Evolutionary conservation across 35 echinoderm and acorn worm genomes (phyloP), one percentile per base, ranked within the genome.

Genomic region (Eucidaris tribuloides): DNA sequence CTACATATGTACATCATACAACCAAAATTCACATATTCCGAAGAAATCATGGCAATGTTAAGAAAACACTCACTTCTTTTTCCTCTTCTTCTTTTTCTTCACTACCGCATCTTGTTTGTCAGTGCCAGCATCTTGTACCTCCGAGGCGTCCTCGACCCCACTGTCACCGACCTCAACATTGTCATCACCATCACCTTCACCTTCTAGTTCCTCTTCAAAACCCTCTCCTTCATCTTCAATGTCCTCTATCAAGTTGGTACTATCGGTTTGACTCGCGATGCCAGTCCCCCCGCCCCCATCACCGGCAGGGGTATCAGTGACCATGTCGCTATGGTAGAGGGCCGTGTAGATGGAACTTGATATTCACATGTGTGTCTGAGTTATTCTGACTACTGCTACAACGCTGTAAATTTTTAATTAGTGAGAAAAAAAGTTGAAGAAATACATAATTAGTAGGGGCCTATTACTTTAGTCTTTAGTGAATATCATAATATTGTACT

Each of bases 161-260:
- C 90, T 92, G 7, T 92, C 89, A 29, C 84, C 93, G 15, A 72
- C 89, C n/a, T n/a, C n/a, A n/a, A n/a, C n/a, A n/a, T n/a, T n/a
- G 3, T 65, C 79, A 40, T 90, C 89, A n/a, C 79, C 78, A 14
- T 89, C 85, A 57, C 80, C 36, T 14, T 89, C 81, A 5, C 76
- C 94, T 65, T 89, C 93, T 2, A 71, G 85, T 24, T 88, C 89
- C 34, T 92, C 92, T 30, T 79, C 87, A 28, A 89, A 86, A 63
- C 58, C 60, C 41, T 97, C 76, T 31, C 74, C 82, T 38, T 97
- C 94, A 37, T 84, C 81, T n/a, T 97, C 90, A 24, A 62, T 62
- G 35, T 87, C 65, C 15, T 87, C 84, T 74, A 74, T 74, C 11
- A 15, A 38, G 4, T 54, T 44, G 9, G 18, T n/a, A 15, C 62